Evolutionary conservation across 2,113 vertebrate genomes (phyloP).

Genomic region (Lycocorax pyrrhopterus): DNA sequence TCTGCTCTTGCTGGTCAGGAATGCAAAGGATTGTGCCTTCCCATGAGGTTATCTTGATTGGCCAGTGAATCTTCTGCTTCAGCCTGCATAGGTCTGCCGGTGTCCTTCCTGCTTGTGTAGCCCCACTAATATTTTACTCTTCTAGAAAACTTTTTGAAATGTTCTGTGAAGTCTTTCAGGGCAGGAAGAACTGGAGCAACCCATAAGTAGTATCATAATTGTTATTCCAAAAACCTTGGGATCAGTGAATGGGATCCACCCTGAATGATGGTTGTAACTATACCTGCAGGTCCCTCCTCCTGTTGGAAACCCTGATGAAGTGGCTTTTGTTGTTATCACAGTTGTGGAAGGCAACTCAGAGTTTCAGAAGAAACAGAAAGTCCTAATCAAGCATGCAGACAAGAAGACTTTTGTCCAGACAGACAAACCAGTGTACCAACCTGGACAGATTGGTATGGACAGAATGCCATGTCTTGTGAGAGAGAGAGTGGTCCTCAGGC

Average conservation of each 20-base stretch:
- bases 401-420: slow-evolving; percentile 57
- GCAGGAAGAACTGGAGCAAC: background rate
- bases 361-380: slow-evolving; percentile 47
- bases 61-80: background rate
- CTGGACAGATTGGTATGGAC: slow-evolving; percentile 53
- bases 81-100: background rate
- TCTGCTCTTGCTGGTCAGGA: background rate
- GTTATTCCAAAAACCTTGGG: background rate
- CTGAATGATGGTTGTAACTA: background rate
- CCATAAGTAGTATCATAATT: background rate
- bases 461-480: background rate
- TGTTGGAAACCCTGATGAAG: slow-evolving; percentile 17
- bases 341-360: slow-evolving; percentile 6
- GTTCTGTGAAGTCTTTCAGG: background rate
- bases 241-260: background rate
- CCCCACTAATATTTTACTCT: background rate
- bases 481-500: background rate
- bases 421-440: slow-evolving; percentile 59
- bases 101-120: background rate
- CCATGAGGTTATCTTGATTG: background rate
- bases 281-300: slow-evolving; percentile 44
- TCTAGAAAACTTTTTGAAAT: background rate
- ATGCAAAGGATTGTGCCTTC: background rate
- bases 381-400: slow-evolving; percentile 21
- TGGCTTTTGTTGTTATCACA: slow-evolving; percentile 40